Evolutionary conservation across 2,888 invertebrate genomes (phyloP).

Genomic region (Phengaris arion): DNA sequence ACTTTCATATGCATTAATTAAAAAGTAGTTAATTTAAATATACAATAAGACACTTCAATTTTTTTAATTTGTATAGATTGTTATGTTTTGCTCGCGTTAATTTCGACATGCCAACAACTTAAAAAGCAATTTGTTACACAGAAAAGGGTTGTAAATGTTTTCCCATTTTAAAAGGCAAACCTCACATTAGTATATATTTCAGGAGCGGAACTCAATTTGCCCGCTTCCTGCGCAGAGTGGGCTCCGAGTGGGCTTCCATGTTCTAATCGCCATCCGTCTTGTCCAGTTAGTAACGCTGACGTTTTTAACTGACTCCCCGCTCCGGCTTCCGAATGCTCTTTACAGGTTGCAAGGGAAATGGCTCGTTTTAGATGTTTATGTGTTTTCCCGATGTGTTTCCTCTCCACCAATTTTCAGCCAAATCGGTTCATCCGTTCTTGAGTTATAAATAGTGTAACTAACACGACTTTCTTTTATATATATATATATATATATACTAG

Average conservation of each 20-base stretch:
- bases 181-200: slow-evolving; percentile 23
- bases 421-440: too few species aligned
- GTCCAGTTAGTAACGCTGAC: slow-evolving; percentile 33
- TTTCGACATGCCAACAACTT: background rate
- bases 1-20: too few species aligned
- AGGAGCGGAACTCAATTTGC: slow-evolving; percentile 30
- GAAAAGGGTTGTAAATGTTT: slow-evolving; percentile 12
- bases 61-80: too few species aligned
- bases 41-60: too few species aligned
- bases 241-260: slow-evolving; percentile 40
- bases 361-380: slow-evolving; percentile 2
- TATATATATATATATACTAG: too few species aligned
- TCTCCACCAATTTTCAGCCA: too few species aligned
- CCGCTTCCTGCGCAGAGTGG: slow-evolving; percentile 16
- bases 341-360: slow-evolving; percentile 21
- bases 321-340: slow-evolving; percentile 36
- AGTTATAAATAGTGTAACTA: too few species aligned
- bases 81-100: background rate
- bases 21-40: too few species aligned
- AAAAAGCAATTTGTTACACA: slow-evolving; percentile 18
- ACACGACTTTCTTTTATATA: too few species aligned
- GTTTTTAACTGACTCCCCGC: slow-evolving; percentile 43
- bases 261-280: slow-evolving; percentile 36
- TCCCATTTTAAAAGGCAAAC: slow-evolving; percentile 22
- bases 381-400: slow-evolving; percentile 1